phyloP scores from a whole-genome alignment of 2,888 invertebrate genomes.

The Leptogaster cylindrica region DNA sequence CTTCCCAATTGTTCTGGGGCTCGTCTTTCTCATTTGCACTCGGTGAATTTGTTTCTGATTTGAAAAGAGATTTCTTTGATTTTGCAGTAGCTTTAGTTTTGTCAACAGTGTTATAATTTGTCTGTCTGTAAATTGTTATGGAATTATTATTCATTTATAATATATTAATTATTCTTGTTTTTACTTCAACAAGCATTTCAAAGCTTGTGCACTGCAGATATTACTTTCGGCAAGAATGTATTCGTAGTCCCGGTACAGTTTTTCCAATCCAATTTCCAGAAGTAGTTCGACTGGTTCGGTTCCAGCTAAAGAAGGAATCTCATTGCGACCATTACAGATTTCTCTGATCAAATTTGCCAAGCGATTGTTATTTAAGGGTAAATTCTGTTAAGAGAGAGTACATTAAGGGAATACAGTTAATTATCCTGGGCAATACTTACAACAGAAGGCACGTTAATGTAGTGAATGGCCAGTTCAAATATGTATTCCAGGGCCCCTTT shows the following conservation, averaged over 20 bases:
- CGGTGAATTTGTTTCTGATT: slow-evolving; percentile 54
- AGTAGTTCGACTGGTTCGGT: slow-evolving; percentile 60
- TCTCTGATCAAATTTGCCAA: slow-evolving; percentile 60
- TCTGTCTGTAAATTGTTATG: no score
- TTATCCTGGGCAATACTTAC: neutral
- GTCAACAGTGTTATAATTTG: neutral
- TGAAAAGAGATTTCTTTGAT: neutral
- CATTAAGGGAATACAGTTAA: neutral
- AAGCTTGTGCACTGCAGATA: slow-evolving; percentile 55
- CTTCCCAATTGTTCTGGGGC: slow-evolving; percentile 50
- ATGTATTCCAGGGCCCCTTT: slow-evolving; percentile 58
- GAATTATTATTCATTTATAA: no score
- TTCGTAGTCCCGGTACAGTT: slow-evolving; percentile 60
- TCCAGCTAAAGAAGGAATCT: slow-evolving; percentile 59
- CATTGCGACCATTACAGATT: slow-evolving; percentile 58
- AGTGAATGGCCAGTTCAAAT: neutral
- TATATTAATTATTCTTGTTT: no score
- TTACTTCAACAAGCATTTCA: slow-evolving; percentile 42
- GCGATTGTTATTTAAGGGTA: slow-evolving; percentile 59
- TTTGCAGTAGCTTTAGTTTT: neutral
- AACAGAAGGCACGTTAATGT: neutral
- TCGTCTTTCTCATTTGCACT: slow-evolving; percentile 42
- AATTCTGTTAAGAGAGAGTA: slow-evolving; percentile 56
- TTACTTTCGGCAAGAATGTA: slow-evolving; percentile 59
- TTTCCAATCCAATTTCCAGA: slow-evolving; percentile 61